Percentiles rank a stretch among this genome's conserved stretches.
Conservation (phyloP, 2,113 vertebrate genomes). For the Leucopternis melanops region DNA sequence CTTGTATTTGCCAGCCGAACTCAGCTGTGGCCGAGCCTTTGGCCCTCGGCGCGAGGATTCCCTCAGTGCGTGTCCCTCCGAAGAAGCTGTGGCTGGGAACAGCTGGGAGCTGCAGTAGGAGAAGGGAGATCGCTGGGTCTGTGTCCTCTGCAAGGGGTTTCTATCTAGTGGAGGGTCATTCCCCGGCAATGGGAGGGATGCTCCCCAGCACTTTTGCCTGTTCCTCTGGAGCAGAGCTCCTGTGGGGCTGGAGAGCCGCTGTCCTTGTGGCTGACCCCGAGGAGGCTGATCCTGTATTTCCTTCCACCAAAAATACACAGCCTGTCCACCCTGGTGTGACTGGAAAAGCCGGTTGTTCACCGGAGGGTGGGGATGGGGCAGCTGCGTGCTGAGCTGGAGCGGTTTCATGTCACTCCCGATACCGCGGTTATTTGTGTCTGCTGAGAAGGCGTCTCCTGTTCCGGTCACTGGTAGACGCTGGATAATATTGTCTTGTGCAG, state of each 20-base stretch:
- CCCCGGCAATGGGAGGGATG: rapidly evolving
- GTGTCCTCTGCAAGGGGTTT: not conserved
- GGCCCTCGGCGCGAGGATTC: not conserved
- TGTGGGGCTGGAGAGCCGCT: not conserved
- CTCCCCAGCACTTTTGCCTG: not conserved
- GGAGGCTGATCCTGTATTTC: not conserved
- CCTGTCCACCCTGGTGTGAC: not conserved
- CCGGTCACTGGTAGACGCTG: not conserved
- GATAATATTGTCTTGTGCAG: not conserved
- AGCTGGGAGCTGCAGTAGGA: not conserved
- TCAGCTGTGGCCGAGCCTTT: not conserved
- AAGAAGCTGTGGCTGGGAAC: not conserved
- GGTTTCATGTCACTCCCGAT: rapidly evolving
- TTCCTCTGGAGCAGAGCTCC: not conserved
- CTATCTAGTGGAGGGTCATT: rapidly evolving
- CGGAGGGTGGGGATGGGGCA: not conserved
- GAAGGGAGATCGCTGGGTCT: rapidly evolving
- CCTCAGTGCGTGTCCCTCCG: rapidly evolving
- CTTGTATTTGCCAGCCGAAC: not conserved
- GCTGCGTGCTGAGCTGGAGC: not conserved
- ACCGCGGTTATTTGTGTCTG: not conserved
- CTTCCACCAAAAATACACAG: not conserved
- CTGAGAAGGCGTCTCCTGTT: not conserved
- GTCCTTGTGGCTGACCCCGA: not conserved
- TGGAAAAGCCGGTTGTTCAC: not conserved